Evolutionary conservation across 2,888 invertebrate genomes (phyloP), one percentile per base, ranked within the genome.

Genomic region (Cheilosia vulpina): DNA sequence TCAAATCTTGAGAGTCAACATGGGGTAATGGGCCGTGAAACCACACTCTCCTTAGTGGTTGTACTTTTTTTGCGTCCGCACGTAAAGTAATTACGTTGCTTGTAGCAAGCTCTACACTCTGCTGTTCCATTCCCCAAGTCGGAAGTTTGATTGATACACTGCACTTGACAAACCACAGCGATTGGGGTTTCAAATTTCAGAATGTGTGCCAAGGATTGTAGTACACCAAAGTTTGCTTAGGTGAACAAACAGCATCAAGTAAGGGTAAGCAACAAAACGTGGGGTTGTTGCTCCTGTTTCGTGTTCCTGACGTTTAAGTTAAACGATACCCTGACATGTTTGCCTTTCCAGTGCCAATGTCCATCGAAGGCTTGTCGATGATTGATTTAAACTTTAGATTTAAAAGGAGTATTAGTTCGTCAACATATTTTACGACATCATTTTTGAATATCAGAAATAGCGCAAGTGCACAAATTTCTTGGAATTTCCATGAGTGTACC

Each of bases 81-180:
- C 62, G 77, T 62, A 62, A 77, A 60, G 68, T 77, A 77, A 77
- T 77, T 77, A 55, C 24, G 34, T 27, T 47, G 17, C 55, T 15
- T 55, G 62, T 55, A 53, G n/a, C 45, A 60, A 62, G 60, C 60
- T 52, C 53, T 45, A 19, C 19, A 3, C 79, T 58, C 58, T 78
- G 73, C 63, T 69, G 68, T 68, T 17, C 13, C 17, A 41, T 19
- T 45, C n/a, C 27, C 38, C 41, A 47, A 58, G 50, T 17, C 45
- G 34, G 58, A 58, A 71, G 34, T 77, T 83, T 85, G 84, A 85
- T 85, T 76, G 84, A 85, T 85, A 80, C 38, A 38, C 80, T 85
- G 80, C 84, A 85, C 80, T 85, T 85, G 84, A 85, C 84, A 85
- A 80, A 85, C 80, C 84, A 72, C 84, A 66, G 15, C 57, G 66